Percentiles rank a stretch among this genome's conserved stretches.
Conservation (phyloP, 37 sponge, comb jelly and placozoan genomes). For the Haliclona indistincta region DNA sequence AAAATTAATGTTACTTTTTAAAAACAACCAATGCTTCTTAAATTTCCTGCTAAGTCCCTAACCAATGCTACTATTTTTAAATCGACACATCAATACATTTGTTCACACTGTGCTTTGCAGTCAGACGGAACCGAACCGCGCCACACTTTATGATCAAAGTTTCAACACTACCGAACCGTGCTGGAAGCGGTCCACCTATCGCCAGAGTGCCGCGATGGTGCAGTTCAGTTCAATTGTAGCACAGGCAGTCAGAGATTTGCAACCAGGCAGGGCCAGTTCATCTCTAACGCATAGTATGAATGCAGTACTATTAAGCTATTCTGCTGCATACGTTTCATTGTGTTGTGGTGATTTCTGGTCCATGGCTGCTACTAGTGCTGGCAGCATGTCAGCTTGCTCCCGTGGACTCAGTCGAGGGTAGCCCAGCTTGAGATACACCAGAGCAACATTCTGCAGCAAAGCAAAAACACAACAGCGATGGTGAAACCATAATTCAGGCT, state of each 20-base stretch:
- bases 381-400: slow-evolving; percentile 26
- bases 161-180: too few species aligned
- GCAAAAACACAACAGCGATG: background rate
- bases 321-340: slow-evolving; percentile 35
- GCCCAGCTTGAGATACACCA: slow-evolving; percentile 58
- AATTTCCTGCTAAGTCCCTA: background rate
- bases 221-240: too few species aligned
- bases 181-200: too few species aligned
- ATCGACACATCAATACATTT: slow-evolving; percentile 8
- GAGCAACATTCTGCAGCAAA: slow-evolving; percentile 52
- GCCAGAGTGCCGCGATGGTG: too few species aligned
- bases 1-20: background rate
- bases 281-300: background rate
- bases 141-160: too few species aligned
- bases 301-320: background rate
- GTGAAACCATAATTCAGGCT: too few species aligned
- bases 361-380: slow-evolving; percentile 24
- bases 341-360: slow-evolving; percentile 35
- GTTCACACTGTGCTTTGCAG: background rate
- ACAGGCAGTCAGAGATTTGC: too few species aligned
- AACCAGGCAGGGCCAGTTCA: too few species aligned
- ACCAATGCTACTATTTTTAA: background rate
- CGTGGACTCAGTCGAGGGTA: slow-evolving; percentile 29
- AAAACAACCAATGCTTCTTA: background rate
- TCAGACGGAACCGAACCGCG: background rate